Evolutionary conservation across 2,888 invertebrate genomes (phyloP).

Genomic region (Cheiracanthium punctorium): DNA sequence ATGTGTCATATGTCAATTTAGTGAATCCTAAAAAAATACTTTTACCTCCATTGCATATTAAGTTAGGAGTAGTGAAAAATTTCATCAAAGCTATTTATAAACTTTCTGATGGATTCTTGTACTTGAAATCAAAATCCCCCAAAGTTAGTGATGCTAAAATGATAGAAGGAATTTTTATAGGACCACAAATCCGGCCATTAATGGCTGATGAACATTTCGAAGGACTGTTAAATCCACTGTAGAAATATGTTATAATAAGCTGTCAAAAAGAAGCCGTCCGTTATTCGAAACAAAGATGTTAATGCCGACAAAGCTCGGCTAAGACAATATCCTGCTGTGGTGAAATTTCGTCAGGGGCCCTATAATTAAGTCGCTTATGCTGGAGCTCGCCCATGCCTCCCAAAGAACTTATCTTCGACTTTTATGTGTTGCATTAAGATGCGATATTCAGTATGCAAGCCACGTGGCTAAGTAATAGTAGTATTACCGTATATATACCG

Average conservation of each 20-base stretch:
- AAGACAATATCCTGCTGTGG: conserved; percentile 59
- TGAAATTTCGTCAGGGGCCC: conserved; percentile 34
- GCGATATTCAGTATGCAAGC: conserved; percentile 37
- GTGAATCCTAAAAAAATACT: no score
- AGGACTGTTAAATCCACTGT: no score
- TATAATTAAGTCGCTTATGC: conserved; percentile 55
- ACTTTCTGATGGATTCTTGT: no score
- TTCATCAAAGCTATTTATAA: no score
- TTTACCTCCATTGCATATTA: no score
- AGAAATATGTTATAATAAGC: conserved; percentile 62
- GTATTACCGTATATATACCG: conserved; percentile 26
- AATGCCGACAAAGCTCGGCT: conserved; percentile 45
- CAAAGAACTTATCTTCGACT: conserved; percentile 42
- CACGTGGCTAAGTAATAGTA: conserved; percentile 26
- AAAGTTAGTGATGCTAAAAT: no score
- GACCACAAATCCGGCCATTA: no score
- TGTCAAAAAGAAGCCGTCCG: conserved; percentile 40
- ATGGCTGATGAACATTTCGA: no score
- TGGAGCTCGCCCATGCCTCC: conserved; percentile 15
- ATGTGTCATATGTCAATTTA: no score
- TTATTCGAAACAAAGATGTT: conserved; percentile 56
- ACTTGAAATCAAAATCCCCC: no score
- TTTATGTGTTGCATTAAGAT: conserved; percentile 24
- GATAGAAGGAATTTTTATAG: no score
- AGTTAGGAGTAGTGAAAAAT: conserved; percentile 47